Base-by-base conservation (phyloP, 2,888 invertebrate species). In the Biston betularia region DNA sequence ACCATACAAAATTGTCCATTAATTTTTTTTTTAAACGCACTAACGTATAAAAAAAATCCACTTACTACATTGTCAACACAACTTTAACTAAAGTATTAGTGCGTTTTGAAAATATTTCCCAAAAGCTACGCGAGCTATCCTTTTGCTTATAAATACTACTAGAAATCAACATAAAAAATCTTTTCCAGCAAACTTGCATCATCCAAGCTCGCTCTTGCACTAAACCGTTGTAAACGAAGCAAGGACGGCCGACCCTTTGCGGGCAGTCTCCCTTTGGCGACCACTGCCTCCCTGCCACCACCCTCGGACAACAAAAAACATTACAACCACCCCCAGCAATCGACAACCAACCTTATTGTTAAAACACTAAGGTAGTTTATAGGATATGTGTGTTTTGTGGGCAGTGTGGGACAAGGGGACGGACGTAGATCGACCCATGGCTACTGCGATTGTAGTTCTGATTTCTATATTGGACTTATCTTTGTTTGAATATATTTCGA, bases 231-330 rank as follows among this genome's bases (percentile, higher is more conserved):
- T 76, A 84, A 92, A 92, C 88, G 86, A 71, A 76, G 88, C 93
- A 87, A 79, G 53, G 77, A 79, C 88, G 82, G 84, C 85, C 85
- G 87, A 89, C 89, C 92, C 93, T 92, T 89, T 93, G 90, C 92
- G 93, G 93, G 82, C 93, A 91, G 91, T 91, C 90, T 84, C 92
- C 92, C 92, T 87, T 79, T 85, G 84, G 87, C 92, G 92, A 92
- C 92, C 93, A 93, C 92, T 90, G 83, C 92, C 61, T 88, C 92
- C 93, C 91, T 86, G 86, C 82, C 86, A 85, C 85, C 83, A 85
- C 84, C 86, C 81, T 78, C 72, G 73, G 73, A 75, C 76, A 82
- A 77, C 85, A 86, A 88, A 91, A 88, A 91, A 90, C 89, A 88
- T 83, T 81, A 77, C 82, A 90, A 84, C 84, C 74, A 70, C 83